Evolutionary conservation across 2,888 invertebrate genomes (phyloP).

Genomic region (Noctua janthina): DNA sequence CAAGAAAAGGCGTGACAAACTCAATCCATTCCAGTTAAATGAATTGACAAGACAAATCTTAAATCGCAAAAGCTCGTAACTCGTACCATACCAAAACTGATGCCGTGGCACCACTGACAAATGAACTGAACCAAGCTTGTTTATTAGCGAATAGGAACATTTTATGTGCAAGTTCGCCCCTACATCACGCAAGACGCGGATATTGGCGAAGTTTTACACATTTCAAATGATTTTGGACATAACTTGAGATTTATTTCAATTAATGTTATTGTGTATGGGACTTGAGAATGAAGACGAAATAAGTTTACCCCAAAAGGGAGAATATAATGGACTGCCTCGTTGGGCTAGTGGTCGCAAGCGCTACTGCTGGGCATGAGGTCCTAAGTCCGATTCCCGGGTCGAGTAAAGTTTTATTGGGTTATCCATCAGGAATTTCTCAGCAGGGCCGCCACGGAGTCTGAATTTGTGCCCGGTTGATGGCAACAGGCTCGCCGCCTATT

Average conservation of each 20-base stretch:
- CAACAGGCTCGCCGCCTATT: too few species aligned
- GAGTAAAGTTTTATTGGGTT: too few species aligned
- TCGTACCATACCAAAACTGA: constrained; percentile 63
- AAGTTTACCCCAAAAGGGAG: background rate
- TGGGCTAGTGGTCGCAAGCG: too few species aligned
- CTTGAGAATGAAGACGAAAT: background rate
- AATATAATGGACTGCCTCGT: background rate
- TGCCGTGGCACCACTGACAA: constrained; percentile 80
- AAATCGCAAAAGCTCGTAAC: constrained; percentile 51
- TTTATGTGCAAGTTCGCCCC: constrained; percentile 72
- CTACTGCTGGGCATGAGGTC: too few species aligned
- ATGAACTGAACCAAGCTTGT: constrained; percentile 81
- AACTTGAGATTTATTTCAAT: constrained; percentile 45
- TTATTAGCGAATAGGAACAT: constrained; percentile 80
- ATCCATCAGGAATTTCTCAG: too few species aligned
- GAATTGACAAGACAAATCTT: background rate
- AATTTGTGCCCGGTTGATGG: too few species aligned
- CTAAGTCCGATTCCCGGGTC: too few species aligned
- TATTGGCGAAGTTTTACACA: constrained; percentile 60
- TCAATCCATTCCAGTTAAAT: background rate
- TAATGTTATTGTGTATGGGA: constrained; percentile 10
- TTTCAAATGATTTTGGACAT: constrained; percentile 49
- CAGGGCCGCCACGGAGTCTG: too few species aligned
- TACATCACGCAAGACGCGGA: constrained; percentile 56
- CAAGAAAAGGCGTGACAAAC: background rate